Percentiles rank a stretch among this genome's conserved stretches.
These are phyloP conservation scores for Lepidostoma basale DNA, from an alignment of 1,140 invertebrate genomes.

Conservation along the genomic window DNA sequence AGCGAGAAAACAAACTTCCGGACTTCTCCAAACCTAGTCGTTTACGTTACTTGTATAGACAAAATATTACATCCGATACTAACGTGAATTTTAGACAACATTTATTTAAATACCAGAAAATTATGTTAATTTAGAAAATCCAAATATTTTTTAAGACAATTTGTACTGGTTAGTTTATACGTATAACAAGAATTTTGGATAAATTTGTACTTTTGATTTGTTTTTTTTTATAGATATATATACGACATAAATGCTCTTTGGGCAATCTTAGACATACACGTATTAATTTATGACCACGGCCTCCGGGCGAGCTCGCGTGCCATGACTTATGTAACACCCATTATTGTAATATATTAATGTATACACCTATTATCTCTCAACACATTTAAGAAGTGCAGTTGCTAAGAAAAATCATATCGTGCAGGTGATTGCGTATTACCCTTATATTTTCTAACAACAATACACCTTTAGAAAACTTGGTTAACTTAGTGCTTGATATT, in stretches of 20 bases:
- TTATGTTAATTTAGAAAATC: conserved; percentile 57
- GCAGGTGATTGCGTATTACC: conserved; percentile 44
- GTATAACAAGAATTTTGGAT: conserved; percentile 54
- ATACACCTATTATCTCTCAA: conserved; percentile 47
- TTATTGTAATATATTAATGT: conserved; percentile 47
- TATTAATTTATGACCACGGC: conserved; percentile 42
- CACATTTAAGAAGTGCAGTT: conserved; percentile 47
- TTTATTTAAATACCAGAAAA: conserved; percentile 53
- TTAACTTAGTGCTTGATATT: conserved; percentile 42
- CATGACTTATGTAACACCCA: conserved; percentile 46
- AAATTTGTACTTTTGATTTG: conserved; percentile 62
- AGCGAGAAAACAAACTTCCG: too few species aligned
- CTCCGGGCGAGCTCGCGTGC: conserved; percentile 30
- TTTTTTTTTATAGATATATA: conserved; percentile 46
- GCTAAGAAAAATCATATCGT: conserved; percentile 46
- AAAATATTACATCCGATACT: conserved; percentile 38
- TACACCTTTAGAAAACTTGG: conserved; percentile 36
- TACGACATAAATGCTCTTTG: conserved; percentile 45
- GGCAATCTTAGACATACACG: conserved; percentile 44
- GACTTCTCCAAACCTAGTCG: not conserved
- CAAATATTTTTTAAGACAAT: conserved; percentile 54
- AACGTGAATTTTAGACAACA: conserved; percentile 39
- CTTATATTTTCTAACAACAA: conserved; percentile 43
- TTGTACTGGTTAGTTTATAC: conserved; percentile 60
- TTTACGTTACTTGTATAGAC: conserved; percentile 26